Evolutionary conservation across 2,113 vertebrate species (phyloP).

Genomic region (Mixornis gularis): DNA sequence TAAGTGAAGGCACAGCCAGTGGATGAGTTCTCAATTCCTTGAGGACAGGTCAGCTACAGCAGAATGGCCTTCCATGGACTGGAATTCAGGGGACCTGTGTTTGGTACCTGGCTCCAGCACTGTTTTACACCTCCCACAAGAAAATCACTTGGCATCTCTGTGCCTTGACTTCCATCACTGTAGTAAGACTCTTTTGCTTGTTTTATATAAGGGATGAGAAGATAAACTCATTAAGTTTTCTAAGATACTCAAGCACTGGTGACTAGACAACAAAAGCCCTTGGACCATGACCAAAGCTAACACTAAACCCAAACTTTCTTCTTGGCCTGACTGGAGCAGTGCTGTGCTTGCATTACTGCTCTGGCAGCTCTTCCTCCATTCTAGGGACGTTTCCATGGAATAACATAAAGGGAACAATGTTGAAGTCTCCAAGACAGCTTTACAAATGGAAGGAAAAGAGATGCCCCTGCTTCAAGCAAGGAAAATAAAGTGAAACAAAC

Average conservation of each 20-base stretch:
- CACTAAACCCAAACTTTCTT: not conserved
- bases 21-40: not conserved
- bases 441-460: not conserved
- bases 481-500: not conserved
- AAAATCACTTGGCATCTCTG: not conserved
- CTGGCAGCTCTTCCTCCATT: not conserved
- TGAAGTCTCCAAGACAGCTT: not conserved
- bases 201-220: not conserved
- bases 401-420: not conserved
- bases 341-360: not conserved
- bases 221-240: not conserved
- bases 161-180: not conserved
- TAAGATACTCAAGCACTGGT: not conserved
- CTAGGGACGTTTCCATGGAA: not conserved
- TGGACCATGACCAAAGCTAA: not conserved
- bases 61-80: not conserved
- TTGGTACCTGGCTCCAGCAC: not conserved
- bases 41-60: not conserved
- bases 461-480: not conserved
- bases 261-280: not conserved
- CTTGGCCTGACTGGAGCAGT: not conserved
- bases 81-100: not conserved
- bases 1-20: not conserved
- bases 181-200: not conserved
- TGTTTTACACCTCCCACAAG: not conserved